Conservation (phyloP, 2,113 vertebrate genomes). For the Hiodon tergisus region DNA sequence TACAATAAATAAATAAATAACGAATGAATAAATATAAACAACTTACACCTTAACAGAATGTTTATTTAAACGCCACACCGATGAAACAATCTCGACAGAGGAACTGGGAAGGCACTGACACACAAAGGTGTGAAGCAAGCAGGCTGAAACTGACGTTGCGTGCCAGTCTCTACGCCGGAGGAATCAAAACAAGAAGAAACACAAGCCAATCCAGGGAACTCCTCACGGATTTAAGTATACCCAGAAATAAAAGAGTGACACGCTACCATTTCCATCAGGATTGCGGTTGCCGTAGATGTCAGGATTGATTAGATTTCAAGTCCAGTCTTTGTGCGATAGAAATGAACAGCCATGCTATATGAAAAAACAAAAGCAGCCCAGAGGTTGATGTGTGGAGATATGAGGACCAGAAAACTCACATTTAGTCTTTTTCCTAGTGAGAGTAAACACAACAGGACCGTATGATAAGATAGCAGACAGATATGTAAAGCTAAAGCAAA, state of each 20-base stretch:
- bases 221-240: conserved; percentile 25
- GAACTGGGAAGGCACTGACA: conserved; percentile 18
- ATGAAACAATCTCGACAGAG: conserved; percentile 10
- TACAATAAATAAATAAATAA: no score
- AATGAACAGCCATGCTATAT: conserved; percentile 28
- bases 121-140: conserved; percentile 15
- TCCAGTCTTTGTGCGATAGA: conserved; percentile 33
- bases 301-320: conserved; percentile 41
- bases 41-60: conserved; percentile 5
- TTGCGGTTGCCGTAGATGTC: conserved; percentile 31
- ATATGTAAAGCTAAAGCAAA: neutral
- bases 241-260: conserved; percentile 31
- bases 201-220: conserved; percentile 7
- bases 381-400: conserved; percentile 12
- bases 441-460: neutral
- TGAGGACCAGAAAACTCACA: neutral
- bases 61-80: neutral
- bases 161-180: conserved; percentile 34
- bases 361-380: conserved; percentile 18
- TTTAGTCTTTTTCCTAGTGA: neutral
- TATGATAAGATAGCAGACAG: neutral
- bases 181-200: conserved; percentile 33
- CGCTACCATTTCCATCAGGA: conserved; percentile 24
- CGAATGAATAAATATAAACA: neutral
- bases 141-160: conserved; percentile 4